These are phyloP conservation scores for Cecidostiba fungosa DNA, from an alignment of 2,888 invertebrate species.

Conservation along the genomic window DNA sequence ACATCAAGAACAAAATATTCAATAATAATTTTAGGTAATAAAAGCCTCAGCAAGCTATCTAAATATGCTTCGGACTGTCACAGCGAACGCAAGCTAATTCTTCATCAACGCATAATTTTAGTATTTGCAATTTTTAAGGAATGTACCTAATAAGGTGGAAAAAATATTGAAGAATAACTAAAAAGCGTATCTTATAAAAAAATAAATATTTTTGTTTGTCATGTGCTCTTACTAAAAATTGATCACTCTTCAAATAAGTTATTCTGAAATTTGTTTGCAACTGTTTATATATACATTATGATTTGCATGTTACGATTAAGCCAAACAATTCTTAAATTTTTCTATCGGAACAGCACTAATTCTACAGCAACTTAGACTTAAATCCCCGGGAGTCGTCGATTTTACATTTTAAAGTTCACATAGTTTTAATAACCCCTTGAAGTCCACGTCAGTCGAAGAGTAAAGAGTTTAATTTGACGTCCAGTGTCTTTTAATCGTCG, in stretches of 20 bases:
- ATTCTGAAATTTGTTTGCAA: no score
- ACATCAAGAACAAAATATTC: neutral
- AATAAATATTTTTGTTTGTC: no score
- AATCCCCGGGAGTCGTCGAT: neutral
- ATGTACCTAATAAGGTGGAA: neutral
- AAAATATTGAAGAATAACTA: neutral
- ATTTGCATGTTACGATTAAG: no score
- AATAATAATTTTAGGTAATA: conserved; percentile 46
- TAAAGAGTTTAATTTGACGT: neutral
- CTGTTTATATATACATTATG: no score
- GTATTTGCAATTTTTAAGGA: neutral
- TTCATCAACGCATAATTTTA: neutral
- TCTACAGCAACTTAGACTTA: no score
- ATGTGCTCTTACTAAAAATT: no score
- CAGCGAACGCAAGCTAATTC: conserved; percentile 8
- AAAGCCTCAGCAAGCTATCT: conserved; percentile 62
- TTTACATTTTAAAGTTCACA: neutral
- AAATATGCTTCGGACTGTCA: conserved; percentile 59
- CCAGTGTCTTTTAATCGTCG: neutral
- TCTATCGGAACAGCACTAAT: neutral
- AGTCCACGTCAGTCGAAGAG: neutral
- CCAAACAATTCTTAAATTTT: no score
- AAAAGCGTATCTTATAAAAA: neutral
- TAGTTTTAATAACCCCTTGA: neutral
- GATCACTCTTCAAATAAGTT: no score